A percentile compares a stretch with the other conserved stretches of the same genome.
phyloP scores from a whole-genome alignment of 2,888 invertebrate species.

The Lumbricus terrestris region DNA sequence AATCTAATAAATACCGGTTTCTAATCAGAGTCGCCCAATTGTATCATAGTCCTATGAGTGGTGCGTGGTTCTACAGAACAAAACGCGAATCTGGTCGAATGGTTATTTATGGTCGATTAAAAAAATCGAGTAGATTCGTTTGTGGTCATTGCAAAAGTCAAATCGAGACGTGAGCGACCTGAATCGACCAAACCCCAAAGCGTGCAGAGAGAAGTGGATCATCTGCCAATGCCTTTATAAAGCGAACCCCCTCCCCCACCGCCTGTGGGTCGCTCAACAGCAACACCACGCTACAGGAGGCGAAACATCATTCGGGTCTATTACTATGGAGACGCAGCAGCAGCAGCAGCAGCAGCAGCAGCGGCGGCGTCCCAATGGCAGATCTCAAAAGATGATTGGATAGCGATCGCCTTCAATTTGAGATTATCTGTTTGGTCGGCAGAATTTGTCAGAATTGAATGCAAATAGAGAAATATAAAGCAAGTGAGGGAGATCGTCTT shows the following conservation, averaged over 20 bases:
- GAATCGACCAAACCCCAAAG: not conserved
- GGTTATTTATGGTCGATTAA: not conserved
- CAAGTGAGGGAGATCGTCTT: not conserved
- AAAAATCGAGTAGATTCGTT: not conserved
- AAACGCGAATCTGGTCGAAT: not conserved
- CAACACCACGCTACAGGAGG: not conserved
- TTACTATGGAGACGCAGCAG: not conserved
- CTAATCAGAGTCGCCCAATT: not conserved
- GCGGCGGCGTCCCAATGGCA: not conserved
- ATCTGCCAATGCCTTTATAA: not conserved
- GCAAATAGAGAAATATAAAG: not conserved
- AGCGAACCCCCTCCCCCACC: not conserved
- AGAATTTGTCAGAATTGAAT: not conserved
- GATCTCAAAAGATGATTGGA: not conserved
- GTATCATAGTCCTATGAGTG: not conserved
- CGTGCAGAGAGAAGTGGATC: not conserved
- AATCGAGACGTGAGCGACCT: not conserved
- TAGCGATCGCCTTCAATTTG: not conserved
- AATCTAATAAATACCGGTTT: not conserved
- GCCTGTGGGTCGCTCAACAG: conserved; percentile 3
- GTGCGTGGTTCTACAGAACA: not conserved
- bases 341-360: too few species aligned
- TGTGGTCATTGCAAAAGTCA: not conserved
- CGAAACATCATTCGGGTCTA: not conserved
- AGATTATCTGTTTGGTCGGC: not conserved